phyloP scores from a whole-genome alignment of 2,797 vertebrate genomes.

The Danio kyathit region DNA sequence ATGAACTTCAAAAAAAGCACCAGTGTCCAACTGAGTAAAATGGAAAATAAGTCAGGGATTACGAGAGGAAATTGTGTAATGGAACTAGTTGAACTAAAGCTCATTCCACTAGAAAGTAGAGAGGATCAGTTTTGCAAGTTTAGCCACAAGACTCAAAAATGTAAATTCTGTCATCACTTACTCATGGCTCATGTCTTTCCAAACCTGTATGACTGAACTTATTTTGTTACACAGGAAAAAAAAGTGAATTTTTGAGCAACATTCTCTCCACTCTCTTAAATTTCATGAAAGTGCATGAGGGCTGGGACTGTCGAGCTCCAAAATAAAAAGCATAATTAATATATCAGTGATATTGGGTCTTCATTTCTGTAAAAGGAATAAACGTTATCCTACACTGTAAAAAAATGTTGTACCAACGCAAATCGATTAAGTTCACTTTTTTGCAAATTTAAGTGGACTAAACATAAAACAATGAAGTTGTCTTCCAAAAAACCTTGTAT shows the following conservation, averaged over 20 bases:
- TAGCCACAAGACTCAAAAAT: not conserved
- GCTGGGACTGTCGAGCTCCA: not conserved
- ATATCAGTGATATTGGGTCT: not conserved
- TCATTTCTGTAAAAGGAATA: too few relatives aligned
- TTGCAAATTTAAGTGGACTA: too few relatives aligned
- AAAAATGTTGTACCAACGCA: too few relatives aligned
- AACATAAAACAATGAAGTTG: too few relatives aligned
- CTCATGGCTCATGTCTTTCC: not conserved
- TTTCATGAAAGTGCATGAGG: not conserved
- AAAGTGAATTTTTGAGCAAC: not conserved
- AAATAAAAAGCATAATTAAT: not conserved
- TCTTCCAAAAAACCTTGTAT: too few relatives aligned
- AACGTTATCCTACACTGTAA: not conserved
- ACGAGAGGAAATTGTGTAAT: constrained; percentile 11
- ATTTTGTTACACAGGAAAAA: not conserved
- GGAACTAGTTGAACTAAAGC: constrained; percentile 6
- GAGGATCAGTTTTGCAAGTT: not conserved
- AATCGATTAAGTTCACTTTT: too few relatives aligned
- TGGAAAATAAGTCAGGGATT: constrained; percentile 30
- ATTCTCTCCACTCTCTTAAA: not conserved
- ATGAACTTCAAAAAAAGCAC: not conserved
- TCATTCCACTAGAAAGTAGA: not conserved
- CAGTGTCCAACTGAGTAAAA: constrained; percentile 4
- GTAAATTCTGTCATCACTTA: not conserved
- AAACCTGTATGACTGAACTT: not conserved